phyloP scores from a whole-genome alignment of 2,113 vertebrate species.

The Rynchops niger region DNA sequence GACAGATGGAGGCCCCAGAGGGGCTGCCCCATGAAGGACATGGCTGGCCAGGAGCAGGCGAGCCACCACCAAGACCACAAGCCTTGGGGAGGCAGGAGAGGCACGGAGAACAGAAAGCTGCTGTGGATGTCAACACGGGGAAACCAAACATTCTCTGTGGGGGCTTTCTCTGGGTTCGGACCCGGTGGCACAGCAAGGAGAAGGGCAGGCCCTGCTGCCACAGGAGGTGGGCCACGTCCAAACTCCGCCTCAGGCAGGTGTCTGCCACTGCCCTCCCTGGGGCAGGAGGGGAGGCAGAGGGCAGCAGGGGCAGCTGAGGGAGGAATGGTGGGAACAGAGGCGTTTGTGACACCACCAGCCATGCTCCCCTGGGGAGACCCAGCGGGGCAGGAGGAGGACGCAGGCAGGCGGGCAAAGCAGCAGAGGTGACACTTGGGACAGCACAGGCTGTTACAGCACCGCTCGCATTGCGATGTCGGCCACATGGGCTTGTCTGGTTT shows the following conservation, averaged over 20 bases:
- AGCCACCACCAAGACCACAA: background rate
- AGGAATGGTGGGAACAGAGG: background rate
- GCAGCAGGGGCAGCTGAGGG: background rate
- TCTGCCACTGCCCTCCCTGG: rapidly evolving
- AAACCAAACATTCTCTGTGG: background rate
- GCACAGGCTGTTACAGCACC: background rate
- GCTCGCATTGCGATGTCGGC: background rate
- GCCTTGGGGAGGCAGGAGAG: background rate
- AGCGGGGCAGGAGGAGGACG: rapidly evolving
- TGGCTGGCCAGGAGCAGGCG: background rate
- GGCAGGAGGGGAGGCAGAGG: background rate
- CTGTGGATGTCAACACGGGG: background rate
- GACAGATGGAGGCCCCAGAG: background rate
- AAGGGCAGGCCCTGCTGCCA: background rate
- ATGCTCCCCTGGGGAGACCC: no score
- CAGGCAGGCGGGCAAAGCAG: background rate
- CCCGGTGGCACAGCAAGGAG: rapidly evolving
- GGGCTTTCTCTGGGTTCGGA: background rate
- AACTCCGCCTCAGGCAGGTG: background rate
- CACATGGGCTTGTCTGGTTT: background rate
- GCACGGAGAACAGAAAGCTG: background rate
- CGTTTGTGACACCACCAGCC: background rate
- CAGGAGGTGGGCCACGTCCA: background rate
- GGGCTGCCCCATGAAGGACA: background rate
- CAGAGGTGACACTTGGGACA: background rate